Percentiles rank a stretch among this genome's conserved stretches.
Evolutionary conservation across 2,888 invertebrate species (phyloP).

Genomic region (Timema cristinae): DNA sequence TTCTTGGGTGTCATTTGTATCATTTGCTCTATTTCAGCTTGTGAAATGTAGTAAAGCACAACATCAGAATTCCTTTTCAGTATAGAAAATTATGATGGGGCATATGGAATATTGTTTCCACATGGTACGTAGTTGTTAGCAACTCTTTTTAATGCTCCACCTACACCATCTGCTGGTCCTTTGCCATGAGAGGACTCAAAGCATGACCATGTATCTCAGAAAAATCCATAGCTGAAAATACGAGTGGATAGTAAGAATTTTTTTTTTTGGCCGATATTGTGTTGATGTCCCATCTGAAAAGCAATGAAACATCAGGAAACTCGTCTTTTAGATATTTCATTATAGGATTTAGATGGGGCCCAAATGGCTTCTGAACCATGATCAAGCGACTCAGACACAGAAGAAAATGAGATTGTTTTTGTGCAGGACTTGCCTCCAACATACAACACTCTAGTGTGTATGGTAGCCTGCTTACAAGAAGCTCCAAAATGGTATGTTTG

Average conservation of each 20-base stretch:
- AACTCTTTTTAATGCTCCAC: constrained; percentile 16
- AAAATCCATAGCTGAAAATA: constrained; percentile 7
- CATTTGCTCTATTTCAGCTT: constrained; percentile 7
- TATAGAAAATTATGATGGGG: neutral
- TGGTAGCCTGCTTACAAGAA: neutral
- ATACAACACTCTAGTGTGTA: constrained; percentile 1
- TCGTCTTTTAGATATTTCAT: constrained; percentile 8
- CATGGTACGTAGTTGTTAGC: constrained; percentile 13
- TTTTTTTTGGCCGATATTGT: constrained; percentile 16
- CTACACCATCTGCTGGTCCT: constrained; percentile 21
- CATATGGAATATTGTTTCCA: constrained; percentile 17
- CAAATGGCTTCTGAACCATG: constrained; percentile 17
- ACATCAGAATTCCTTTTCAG: neutral
- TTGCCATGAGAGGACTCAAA: constrained; percentile 21
- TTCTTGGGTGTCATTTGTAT: neutral
- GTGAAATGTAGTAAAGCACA: neutral
- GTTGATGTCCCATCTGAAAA: constrained; percentile 19
- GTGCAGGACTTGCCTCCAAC: neutral
- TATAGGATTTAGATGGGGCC: constrained; percentile 18
- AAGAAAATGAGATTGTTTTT: constrained; percentile 5
- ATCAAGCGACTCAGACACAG: constrained; percentile 6
- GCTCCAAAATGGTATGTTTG: constrained; percentile 14
- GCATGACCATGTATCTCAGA: constrained; percentile 18
- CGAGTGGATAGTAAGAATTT: constrained; percentile 8
- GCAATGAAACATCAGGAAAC: constrained; percentile 13